Conservation (phyloP, 2,113 vertebrate species). For the Chrysochloris asiatica region DNA sequence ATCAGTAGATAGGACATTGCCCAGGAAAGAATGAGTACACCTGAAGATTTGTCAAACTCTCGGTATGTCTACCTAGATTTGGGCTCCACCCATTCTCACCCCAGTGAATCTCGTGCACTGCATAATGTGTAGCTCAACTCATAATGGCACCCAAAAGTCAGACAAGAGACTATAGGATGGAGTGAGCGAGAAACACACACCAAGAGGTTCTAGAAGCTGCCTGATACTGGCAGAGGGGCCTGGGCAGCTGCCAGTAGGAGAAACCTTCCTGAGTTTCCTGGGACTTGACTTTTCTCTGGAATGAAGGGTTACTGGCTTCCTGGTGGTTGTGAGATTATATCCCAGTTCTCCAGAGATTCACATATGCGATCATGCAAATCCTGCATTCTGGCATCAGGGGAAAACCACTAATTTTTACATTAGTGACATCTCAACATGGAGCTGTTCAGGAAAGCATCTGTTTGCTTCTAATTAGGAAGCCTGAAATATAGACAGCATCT, state of each 20-base stretch:
- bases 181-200: not conserved
- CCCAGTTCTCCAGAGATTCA: constrained; percentile 60
- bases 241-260: constrained; percentile 16
- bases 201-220: not conserved
- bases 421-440: constrained; percentile 66
- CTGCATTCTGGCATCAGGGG: constrained; percentile 74
- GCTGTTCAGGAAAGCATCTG: constrained; percentile 70
- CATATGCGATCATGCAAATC: constrained; percentile 73
- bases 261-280: constrained; percentile 40
- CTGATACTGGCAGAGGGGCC: accelerated
- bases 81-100: not conserved
- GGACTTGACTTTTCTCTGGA: constrained; percentile 24
- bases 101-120: not conserved
- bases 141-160: not conserved
- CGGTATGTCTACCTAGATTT: not conserved
- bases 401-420: constrained; percentile 78
- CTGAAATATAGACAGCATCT: not conserved
- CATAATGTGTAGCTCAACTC: not conserved
- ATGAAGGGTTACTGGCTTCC: constrained; percentile 59
- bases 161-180: not conserved
- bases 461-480: constrained; percentile 61
- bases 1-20: not conserved
- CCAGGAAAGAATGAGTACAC: not conserved
- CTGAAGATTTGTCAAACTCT: not conserved
- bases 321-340: constrained; percentile 70